Conservation (phyloP, 2,888 invertebrate genomes). For the Globia sparganii region DNA sequence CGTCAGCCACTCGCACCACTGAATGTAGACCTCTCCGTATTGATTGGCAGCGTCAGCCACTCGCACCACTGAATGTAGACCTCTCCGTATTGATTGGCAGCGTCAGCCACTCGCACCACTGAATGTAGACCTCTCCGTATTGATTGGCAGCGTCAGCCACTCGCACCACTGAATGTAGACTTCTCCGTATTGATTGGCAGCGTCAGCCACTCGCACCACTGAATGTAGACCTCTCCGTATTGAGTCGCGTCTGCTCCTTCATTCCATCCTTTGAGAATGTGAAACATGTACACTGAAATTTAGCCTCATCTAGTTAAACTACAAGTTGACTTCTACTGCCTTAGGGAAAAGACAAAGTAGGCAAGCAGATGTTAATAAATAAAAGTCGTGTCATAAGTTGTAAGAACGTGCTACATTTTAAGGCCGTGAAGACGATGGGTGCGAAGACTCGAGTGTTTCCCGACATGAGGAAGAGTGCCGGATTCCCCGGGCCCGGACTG, state of each 20-base stretch:
- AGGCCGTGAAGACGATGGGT: background rate
- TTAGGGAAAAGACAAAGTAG: slow-evolving; percentile 1
- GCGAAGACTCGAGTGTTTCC: slow-evolving; percentile 1
- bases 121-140: too few species aligned
- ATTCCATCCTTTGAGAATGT: background rate
- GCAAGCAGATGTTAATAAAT: background rate
- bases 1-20: background rate
- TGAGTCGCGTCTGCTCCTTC: background rate
- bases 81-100: too few species aligned
- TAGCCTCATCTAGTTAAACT: background rate
- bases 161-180: background rate
- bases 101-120: background rate
- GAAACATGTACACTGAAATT: background rate
- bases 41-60: background rate
- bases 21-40: too few species aligned
- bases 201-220: background rate
- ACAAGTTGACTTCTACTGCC: background rate
- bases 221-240: background rate
- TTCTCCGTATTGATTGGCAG: too few species aligned
- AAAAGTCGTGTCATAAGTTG: background rate
- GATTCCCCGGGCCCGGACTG: background rate
- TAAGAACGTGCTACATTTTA: background rate
- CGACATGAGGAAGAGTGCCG: slow-evolving; percentile 7
- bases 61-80: background rate
- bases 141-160: background rate